A percentile compares a stretch with the other conserved stretches of the same genome.
These are phyloP conservation scores for Orestias chungarensis DNA, from an alignment of 2,797 vertebrate genomes.

Conservation along the genomic window DNA sequence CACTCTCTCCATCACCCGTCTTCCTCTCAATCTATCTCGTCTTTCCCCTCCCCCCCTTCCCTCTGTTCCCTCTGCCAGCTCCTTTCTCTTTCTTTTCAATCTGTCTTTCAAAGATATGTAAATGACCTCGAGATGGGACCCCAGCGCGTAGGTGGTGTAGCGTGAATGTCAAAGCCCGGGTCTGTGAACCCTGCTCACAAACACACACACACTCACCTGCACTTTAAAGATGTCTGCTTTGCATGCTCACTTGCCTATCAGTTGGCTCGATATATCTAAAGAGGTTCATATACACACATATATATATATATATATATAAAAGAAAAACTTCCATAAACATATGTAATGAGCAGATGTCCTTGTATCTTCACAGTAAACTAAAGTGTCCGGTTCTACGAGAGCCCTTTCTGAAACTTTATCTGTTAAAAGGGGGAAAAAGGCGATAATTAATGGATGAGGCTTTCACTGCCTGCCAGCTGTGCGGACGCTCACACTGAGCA, in stretches of 20 bases:
- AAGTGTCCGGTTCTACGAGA: constrained; percentile 31
- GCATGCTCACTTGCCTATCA: constrained; percentile 61
- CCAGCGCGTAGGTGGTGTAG: constrained; percentile 89
- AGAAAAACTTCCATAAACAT: background rate
- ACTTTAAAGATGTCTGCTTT: constrained; percentile 58
- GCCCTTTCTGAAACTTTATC: constrained; percentile 31
- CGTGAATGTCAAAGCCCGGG: constrained; percentile 90
- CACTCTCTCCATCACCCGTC: constrained; percentile 46
- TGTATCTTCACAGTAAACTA: constrained; percentile 27
- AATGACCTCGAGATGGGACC: constrained; percentile 93
- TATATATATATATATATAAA: too few relatives aligned
- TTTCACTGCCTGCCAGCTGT: constrained; percentile 51
- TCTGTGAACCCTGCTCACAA: constrained; percentile 73
- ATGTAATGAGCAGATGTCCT: constrained; percentile 44
- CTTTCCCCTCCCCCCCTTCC: constrained; percentile 6
- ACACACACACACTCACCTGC: constrained; percentile 40
- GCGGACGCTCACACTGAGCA: constrained; percentile 30
- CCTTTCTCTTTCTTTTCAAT: constrained; percentile 82
- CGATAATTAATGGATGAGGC: constrained; percentile 51
- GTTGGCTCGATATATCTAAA: constrained; percentile 30
- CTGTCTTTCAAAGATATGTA: constrained; percentile 98
- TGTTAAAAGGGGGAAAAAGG: constrained; percentile 39
- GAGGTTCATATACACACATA: too few relatives aligned
- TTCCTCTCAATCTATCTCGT: constrained; percentile 48
- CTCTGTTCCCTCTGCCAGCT: constrained; percentile 43